Base-by-base conservation (phyloP, 2,888 invertebrate species). In the Limnephilus marmoratus region DNA sequence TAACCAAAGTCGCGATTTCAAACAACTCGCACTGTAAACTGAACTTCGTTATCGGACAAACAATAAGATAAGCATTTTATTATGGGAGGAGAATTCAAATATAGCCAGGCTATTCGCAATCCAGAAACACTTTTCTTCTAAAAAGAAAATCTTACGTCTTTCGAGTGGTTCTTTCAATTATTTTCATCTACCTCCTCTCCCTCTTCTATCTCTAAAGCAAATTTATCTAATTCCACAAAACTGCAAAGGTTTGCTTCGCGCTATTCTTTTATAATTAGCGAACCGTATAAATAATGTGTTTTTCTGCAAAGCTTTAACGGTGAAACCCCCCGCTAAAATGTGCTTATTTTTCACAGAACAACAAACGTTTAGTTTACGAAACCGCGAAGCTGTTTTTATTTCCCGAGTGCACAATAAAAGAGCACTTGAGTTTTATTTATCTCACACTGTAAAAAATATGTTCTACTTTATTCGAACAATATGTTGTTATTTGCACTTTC, bases 361-460 rank as follows among this genome's bases (percentile, higher is more conserved):
- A 68, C 68, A 53, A 53, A 53, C 68, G 24, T 68, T 68, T 68
- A 68, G 68, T 24, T 68, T 68, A 24, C 68, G 68, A 68, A 68
- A 24, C 24, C 68, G 68, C 68, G 68, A 68, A 68, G 68, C 68
- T n/a, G 24, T 68, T 9, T 68, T 68, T 68, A 68, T 68, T 68
- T 86, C 45, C 86, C 86, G 11, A 86, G 45, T 45, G 86, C 45
- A 86, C 37, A 45, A 86, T 86, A 86, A 45, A 86, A 45, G n/a
- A 86, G 49, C 86, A n/a, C 86, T 41, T 29, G 29, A 49, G 45
- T 29, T 45, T 45, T 41, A 86, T 86, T 45, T 37, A 49, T 86
- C 49, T 86, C 37, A 2, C 45, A 45, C 12, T 37, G 45, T 68
- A 68, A 68, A 68, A 68, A 68, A 68, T 68, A n/a, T 24, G 18